These are phyloP conservation scores for Meteorus colon DNA, from an alignment of 2,888 invertebrate species.

Conservation along the genomic window DNA sequence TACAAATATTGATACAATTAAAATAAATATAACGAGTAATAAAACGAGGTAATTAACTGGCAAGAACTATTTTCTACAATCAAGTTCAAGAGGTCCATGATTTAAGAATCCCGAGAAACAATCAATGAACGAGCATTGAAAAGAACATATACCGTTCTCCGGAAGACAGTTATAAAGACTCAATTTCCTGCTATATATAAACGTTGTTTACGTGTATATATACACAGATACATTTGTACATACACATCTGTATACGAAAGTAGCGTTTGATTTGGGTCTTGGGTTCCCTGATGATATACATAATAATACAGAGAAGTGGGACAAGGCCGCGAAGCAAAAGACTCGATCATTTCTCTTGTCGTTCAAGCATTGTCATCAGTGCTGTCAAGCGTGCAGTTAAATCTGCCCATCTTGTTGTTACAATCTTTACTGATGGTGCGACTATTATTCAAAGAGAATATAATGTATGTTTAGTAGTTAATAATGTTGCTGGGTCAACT, in stretches of 20 bases:
- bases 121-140: constrained; percentile 17
- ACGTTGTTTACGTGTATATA: neutral
- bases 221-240: neutral
- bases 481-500: no score
- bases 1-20: neutral
- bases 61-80: neutral
- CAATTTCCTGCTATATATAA: constrained; percentile 47
- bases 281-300: constrained; percentile 29
- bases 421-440: no score
- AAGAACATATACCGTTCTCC: constrained; percentile 25
- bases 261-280: constrained; percentile 39
- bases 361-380: constrained; percentile 53
- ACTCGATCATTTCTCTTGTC: constrained; percentile 23
- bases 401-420: neutral
- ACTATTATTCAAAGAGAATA: no score
- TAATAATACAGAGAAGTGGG: constrained; percentile 49
- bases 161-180: constrained; percentile 45
- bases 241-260: neutral
- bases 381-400: constrained; percentile 47
- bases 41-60: neutral
- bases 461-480: no score
- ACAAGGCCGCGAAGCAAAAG: constrained; percentile 48
- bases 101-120: neutral
- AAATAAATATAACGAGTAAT: neutral
- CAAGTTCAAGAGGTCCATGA: neutral